Conservation (phyloP, 2,113 vertebrate species). For the Oryzias javanicus region DNA sequence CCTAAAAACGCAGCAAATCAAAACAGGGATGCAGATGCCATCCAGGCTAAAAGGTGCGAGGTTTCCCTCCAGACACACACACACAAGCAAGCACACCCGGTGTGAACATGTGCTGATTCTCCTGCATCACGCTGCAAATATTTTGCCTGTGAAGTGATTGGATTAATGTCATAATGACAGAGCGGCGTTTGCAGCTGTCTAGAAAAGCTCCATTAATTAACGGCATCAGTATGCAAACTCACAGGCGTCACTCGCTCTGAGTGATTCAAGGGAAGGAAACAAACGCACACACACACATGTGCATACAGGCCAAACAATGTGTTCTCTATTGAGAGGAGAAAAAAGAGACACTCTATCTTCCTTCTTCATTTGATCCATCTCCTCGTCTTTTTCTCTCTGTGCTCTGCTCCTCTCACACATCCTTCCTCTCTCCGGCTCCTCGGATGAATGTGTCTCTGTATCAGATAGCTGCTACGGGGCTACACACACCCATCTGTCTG, state of each 20-base stretch:
- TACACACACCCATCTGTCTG: slow-evolving; percentile 73
- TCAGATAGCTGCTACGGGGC: slow-evolving; percentile 65
- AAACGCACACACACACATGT: slow-evolving; percentile 49
- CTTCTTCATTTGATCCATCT: slow-evolving; percentile 74
- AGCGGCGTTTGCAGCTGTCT: slow-evolving; percentile 58
- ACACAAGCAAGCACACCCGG: slow-evolving; percentile 14
- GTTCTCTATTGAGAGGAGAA: slow-evolving; percentile 71
- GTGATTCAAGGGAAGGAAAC: slow-evolving; percentile 35
- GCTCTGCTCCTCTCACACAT: slow-evolving; percentile 69
- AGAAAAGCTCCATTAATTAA: slow-evolving; percentile 67
- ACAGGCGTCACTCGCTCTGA: slow-evolving; percentile 47
- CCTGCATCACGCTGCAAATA: slow-evolving; percentile 35
- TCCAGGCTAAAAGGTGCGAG: not conserved
- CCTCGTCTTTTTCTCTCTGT: slow-evolving; percentile 59
- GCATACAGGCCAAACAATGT: slow-evolving; percentile 69
- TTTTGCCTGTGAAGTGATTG: slow-evolving; percentile 54
- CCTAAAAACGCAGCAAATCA: not conserved
- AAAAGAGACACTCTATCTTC: slow-evolving; percentile 73
- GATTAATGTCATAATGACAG: slow-evolving; percentile 68
- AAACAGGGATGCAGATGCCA: not conserved
- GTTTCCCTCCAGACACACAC: not conserved
- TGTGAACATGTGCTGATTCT: slow-evolving; percentile 17
- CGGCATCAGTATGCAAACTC: slow-evolving; percentile 73
- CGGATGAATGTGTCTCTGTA: slow-evolving; percentile 78
- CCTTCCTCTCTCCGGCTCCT: slow-evolving; percentile 70